These are phyloP conservation scores for Eupithecia abbreviata DNA, from an alignment of 2,888 invertebrate genomes.

Conservation along the genomic window DNA sequence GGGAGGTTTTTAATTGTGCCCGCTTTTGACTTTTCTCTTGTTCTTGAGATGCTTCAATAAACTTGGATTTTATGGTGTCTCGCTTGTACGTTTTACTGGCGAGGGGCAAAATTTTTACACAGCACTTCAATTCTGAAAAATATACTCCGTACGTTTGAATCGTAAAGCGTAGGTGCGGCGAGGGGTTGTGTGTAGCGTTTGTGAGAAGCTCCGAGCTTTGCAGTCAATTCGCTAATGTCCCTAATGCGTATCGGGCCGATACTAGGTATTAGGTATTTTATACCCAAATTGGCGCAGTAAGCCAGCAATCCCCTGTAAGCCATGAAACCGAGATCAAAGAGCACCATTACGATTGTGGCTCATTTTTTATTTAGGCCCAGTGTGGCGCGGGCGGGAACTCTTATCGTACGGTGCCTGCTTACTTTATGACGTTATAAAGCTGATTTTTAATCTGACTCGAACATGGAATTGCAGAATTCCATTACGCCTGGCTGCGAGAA, in stretches of 20 bases:
- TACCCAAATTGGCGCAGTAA: constrained; percentile 77
- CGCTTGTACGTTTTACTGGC: constrained; percentile 67
- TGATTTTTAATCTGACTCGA: constrained; percentile 82
- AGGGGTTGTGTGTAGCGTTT: constrained; percentile 24
- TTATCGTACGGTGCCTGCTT: constrained; percentile 78
- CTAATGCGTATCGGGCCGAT: constrained; percentile 75
- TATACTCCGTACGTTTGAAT: constrained; percentile 37
- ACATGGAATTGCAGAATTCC: constrained; percentile 66
- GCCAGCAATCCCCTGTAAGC: constrained; percentile 78
- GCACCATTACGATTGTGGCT: constrained; percentile 82
- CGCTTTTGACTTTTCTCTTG: constrained; percentile 80
- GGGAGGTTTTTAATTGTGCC: constrained; percentile 81
- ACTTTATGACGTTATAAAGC: constrained; percentile 83
- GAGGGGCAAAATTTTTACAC: constrained; percentile 51
- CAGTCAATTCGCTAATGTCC: constrained; percentile 78
- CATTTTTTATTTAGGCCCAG: constrained; percentile 81
- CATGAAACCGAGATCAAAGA: constrained; percentile 82
- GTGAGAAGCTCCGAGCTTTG: constrained; percentile 31
- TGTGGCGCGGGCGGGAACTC: constrained; percentile 65
- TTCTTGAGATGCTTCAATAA: constrained; percentile 80
- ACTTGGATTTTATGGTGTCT: constrained; percentile 76
- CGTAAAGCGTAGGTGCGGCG: constrained; percentile 24
- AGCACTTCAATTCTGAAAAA: constrained; percentile 46
- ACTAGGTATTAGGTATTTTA: constrained; percentile 78
- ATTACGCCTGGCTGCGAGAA: constrained; percentile 43